phyloP scores from a whole-genome alignment of 2,113 vertebrate genomes.

The Callipepla californica region DNA sequence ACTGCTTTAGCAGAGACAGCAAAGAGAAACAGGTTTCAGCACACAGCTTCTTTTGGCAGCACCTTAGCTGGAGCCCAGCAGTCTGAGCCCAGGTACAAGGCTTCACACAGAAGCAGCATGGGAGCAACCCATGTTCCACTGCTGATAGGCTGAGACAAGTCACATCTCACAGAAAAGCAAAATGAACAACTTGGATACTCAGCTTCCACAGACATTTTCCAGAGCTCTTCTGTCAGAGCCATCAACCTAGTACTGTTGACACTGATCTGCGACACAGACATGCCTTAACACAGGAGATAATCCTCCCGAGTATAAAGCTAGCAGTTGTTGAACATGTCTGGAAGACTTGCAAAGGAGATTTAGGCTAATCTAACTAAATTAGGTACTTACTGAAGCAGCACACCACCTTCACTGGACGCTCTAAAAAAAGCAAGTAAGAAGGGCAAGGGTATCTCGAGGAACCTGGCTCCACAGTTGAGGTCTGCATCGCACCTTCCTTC shows the following conservation, averaged over 20 bases:
- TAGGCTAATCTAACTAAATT: conserved; percentile 37
- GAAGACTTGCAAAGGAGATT: conserved; percentile 28
- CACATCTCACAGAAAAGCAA: neutral
- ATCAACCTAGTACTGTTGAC: neutral
- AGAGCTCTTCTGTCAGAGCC: neutral
- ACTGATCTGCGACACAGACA: neutral
- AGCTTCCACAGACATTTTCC: neutral
- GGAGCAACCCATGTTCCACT: neutral
- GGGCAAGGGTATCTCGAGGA: neutral
- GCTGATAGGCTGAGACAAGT: neutral
- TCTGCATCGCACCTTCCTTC: accelerated
- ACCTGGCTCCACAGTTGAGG: neutral
- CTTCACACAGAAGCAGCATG: neutral
- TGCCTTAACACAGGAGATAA: neutral
- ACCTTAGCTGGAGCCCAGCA: accelerated
- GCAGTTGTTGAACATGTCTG: conserved; percentile 15
- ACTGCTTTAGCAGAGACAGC: neutral
- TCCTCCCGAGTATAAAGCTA: neutral
- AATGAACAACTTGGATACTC: neutral
- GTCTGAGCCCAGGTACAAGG: neutral
- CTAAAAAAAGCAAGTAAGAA: neutral
- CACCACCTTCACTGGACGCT: neutral
- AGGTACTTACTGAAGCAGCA: neutral
- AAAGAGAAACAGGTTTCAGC: neutral
- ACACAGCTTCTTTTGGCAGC: neutral